These are phyloP conservation scores for Aspiorhynchus laticeps DNA, from an alignment of 2,113 vertebrate species.

Conservation along the genomic window DNA sequence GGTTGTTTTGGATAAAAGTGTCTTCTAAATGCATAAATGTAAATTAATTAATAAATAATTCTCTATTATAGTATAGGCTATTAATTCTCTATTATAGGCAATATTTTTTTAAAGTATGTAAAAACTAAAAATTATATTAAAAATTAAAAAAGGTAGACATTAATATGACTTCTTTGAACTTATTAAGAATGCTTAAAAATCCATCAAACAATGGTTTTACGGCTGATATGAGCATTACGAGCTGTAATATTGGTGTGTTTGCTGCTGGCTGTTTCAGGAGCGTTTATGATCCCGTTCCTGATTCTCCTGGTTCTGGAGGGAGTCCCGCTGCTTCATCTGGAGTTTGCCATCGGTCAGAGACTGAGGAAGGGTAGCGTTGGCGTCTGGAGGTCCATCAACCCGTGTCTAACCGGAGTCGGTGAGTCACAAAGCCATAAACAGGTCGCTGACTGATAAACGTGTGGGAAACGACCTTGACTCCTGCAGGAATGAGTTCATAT, in stretches of 20 bases:
- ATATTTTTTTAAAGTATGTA: too few species aligned
- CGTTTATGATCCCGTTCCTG: conserved; percentile 98
- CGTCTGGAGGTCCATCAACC: conserved; percentile 89
- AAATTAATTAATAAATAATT: too few species aligned
- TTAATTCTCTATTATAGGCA: too few species aligned
- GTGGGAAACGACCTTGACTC: neutral
- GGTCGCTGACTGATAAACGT: neutral
- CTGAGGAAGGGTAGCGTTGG: conserved; percentile 88
- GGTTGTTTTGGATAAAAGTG: too few species aligned
- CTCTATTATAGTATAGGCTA: too few species aligned
- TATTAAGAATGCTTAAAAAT: too few species aligned
- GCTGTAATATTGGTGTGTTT: neutral
- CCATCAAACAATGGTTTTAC: too few species aligned
- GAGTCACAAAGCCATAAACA: conserved; percentile 55
- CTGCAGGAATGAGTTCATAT: neutral
- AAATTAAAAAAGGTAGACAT: neutral
- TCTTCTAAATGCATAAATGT: too few species aligned
- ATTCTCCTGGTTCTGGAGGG: conserved; percentile 94
- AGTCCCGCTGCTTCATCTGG: conserved; percentile 88
- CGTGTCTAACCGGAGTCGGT: conserved; percentile 88
- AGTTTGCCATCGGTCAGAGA: conserved; percentile 95
- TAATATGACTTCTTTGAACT: too few species aligned
- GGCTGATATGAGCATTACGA: neutral
- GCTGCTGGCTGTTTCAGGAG: conserved; percentile 74
- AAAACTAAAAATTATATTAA: too few species aligned